A percentile compares a stretch with the other conserved stretches of the same genome.
phyloP scores from a whole-genome alignment of 2,888 invertebrate species.

The Drosophila cognata region DNA sequence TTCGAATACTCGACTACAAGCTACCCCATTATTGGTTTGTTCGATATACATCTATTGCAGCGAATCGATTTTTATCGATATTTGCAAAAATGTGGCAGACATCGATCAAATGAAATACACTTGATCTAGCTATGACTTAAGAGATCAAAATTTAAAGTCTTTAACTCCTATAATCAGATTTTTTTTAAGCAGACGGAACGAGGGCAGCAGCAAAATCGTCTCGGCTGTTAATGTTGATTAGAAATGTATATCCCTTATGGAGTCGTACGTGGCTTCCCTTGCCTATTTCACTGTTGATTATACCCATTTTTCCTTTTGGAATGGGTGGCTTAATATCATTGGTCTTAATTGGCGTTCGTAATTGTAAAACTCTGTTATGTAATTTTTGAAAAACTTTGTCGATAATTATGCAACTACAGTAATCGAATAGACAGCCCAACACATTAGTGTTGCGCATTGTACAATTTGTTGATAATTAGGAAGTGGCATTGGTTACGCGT shows the following conservation, averaged over 20 bases:
- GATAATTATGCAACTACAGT: neutral
- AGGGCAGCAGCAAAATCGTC: no score
- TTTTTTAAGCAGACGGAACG: no score
- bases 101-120: no score
- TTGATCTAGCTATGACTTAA: neutral
- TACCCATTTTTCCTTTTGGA: neutral
- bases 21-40: neutral
- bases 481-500: neutral
- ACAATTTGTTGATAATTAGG: neutral
- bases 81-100: neutral
- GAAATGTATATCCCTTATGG: neutral
- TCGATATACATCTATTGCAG: neutral
- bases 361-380: neutral
- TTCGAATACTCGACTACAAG: neutral
- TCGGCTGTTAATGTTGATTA: neutral
- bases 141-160: neutral
- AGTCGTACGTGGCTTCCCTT: neutral
- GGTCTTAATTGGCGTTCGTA: neutral
- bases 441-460: neutral
- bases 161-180: neutral
- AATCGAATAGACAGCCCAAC: neutral
- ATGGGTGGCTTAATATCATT: neutral
- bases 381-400: neutral
- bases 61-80: neutral
- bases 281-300: neutral